Evolutionary conservation across 37 sponge, comb jelly and placozoan genomes (phyloP), one percentile per base, ranked within the genome.

Genomic region (Agelas oroides): DNA sequence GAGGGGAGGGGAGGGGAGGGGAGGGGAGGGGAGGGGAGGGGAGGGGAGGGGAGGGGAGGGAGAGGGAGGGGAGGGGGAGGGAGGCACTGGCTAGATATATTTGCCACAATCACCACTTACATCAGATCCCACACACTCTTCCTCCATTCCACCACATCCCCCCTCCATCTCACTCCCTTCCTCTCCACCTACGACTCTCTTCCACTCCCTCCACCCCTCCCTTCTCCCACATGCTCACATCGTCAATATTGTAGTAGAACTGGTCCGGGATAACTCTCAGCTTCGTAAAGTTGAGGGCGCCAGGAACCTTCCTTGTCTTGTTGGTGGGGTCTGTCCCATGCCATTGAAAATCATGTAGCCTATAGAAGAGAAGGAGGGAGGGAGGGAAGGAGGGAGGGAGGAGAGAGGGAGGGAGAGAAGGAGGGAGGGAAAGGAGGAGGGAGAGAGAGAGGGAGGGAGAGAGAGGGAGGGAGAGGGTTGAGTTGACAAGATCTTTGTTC

Each of bases 261-360:
- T 96, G 97, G 80, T 96, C 97, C 31, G 97, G 97, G 69, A 96
- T 92, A 67, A 96, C 95, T 23, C 90, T 73, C 56, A 96, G 92
- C 59, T 88, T 93, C 59, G 86, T 93, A 75, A 96, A 96, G 34
- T 55, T 84, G 54, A 89, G 69, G 0, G 32, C 75, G 54, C 94
- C 89, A 23, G 97, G 97, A 6, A 88, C 76, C 75, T 92, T 89
- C 66, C 38, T 81, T 1, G 97, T 96, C 79, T 96, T 96, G 84
- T 96, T 96, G 58, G 87, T 83, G 2, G 71, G 81, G 28, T 91
- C 91, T n/a, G 97, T 87, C 0, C 97, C 97, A 59, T 96, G 97
- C 97, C 97, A 96, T 25, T 79, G 73, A 80, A 96, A 96, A 65
- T 88, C 63, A 25, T 96, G 97, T 57, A 93, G 41, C 93, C 93